These are phyloP conservation scores for Heliconius hortense DNA, from an alignment of 2,888 invertebrate species.

Conservation along the genomic window DNA sequence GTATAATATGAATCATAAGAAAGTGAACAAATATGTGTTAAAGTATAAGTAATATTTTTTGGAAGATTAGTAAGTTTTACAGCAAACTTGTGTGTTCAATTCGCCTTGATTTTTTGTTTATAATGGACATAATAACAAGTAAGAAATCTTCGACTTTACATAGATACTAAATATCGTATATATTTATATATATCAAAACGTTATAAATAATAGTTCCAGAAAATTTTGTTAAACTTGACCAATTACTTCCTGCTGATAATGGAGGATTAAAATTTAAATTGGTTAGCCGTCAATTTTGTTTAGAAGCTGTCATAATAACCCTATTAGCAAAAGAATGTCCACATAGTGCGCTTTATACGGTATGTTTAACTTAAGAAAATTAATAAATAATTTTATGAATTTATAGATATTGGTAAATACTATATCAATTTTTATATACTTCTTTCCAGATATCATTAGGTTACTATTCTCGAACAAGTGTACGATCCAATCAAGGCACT, in stretches of 20 bases:
- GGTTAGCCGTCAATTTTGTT: constrained; percentile 17
- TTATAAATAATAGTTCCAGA: neutral
- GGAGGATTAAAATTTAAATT: constrained; percentile 48
- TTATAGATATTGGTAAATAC: neutral
- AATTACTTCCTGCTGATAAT: constrained; percentile 42
- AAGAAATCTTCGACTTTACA: neutral
- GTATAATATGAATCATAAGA: too few species aligned
- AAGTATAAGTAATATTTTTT: neutral
- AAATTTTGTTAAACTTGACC: constrained; percentile 28
- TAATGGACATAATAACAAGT: neutral
- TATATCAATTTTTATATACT: neutral
- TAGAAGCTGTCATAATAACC: neutral
- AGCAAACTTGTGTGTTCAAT: neutral
- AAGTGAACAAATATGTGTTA: neutral
- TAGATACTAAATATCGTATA: neutral
- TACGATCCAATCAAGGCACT: neutral
- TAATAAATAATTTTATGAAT: neutral
- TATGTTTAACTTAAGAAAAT: neutral
- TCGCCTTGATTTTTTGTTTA: neutral
- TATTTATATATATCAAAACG: neutral
- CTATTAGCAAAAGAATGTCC: constrained; percentile 1
- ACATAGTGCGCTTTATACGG: neutral
- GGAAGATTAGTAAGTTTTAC: neutral
- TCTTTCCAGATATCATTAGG: constrained; percentile 17
- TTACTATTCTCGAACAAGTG: neutral